phyloP scores from a whole-genome alignment of 2,797 vertebrate genomes.

The Balearica regulorum region DNA sequence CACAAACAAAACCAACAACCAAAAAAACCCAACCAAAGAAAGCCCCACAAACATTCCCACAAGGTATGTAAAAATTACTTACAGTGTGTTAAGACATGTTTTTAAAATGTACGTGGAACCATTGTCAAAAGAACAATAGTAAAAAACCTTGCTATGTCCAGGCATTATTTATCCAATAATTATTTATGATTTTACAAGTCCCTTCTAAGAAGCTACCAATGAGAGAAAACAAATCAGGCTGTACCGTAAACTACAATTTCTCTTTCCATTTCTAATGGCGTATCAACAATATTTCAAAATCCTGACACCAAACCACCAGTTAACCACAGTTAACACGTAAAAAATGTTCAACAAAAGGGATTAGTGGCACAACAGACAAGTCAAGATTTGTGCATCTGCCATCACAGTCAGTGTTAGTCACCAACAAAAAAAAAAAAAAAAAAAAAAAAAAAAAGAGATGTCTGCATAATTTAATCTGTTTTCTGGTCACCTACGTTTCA shows the following conservation, averaged over 20 bases:
- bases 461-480: constrained; percentile 14
- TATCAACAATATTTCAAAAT: background rate
- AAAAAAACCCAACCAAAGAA: background rate
- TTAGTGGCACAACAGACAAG: constrained; percentile 1
- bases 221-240: background rate
- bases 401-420: background rate
- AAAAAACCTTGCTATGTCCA: background rate
- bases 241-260: background rate
- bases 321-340: background rate
- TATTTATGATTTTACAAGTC: background rate
- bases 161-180: background rate
- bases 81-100: background rate
- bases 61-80: background rate
- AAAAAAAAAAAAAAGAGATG: constrained; percentile 40
- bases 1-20: too few relatives aligned
- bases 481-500: background rate
- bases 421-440: background rate
- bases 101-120: background rate
- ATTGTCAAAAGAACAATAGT: background rate
- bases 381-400: constrained; percentile 1
- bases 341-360: constrained; percentile 11
- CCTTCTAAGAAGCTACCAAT: background rate
- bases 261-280: background rate
- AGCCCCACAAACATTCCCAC: background rate
- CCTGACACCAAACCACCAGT: background rate